Conservation (phyloP, 2,888 invertebrate genomes). For the Habrosyne pyritoides region DNA sequence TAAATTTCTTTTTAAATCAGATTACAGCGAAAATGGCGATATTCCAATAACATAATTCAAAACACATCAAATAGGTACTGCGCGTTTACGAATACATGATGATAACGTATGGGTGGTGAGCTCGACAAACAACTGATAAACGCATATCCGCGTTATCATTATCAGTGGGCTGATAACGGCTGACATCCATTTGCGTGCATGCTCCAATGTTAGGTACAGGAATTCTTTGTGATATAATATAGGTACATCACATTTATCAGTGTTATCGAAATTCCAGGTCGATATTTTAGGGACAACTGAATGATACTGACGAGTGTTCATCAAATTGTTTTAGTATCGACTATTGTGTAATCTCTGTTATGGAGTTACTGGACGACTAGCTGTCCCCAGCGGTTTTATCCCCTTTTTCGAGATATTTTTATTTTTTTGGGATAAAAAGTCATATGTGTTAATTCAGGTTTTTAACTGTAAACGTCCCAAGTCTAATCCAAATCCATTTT, state of each 20-base stretch:
- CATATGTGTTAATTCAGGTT: no score
- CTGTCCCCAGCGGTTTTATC: no score
- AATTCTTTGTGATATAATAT: conserved; percentile 8
- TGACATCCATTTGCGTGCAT: conserved; percentile 36
- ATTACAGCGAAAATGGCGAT: not conserved
- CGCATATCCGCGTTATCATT: conserved; percentile 39
- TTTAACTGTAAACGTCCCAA: no score
- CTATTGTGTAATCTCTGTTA: no score
- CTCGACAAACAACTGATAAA: conserved; percentile 52
- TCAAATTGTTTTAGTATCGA: no score
- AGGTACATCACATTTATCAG: not conserved
- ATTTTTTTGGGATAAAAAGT: no score
- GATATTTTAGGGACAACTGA: not conserved
- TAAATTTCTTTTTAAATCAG: not conserved
- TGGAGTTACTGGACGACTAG: no score
- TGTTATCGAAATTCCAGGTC: not conserved
- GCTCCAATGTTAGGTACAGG: conserved; percentile 27
- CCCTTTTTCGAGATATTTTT: no score
- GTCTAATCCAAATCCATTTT: no score
- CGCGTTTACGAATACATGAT: conserved; percentile 2
- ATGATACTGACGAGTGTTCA: not conserved
- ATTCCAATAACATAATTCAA: not conserved
- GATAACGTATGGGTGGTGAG: conserved; percentile 29
- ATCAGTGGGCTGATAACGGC: conserved; percentile 34
- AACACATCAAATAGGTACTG: conserved; percentile 1